Percentiles rank a stretch among this genome's conserved stretches.
These are phyloP conservation scores for Limonius californicus DNA, from an alignment of 1,140 invertebrate species.

Conservation along the genomic window DNA sequence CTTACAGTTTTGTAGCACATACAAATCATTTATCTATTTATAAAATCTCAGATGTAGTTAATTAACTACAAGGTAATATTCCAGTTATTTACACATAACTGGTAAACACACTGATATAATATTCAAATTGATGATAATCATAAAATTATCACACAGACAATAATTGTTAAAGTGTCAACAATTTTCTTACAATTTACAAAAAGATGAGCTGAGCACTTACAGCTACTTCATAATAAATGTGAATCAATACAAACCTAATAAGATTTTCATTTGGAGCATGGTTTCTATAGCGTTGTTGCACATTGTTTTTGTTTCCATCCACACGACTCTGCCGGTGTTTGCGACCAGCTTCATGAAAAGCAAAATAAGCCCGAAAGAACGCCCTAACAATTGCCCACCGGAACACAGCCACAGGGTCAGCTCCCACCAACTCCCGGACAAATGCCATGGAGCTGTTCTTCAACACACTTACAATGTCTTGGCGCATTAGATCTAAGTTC, in stretches of 20 bases:
- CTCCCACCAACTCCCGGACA: conserved; percentile 88
- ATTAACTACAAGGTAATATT: not conserved
- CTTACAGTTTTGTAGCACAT: too few species aligned
- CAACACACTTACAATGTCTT: conserved; percentile 88
- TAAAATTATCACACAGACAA: too few species aligned
- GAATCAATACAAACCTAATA: conserved; percentile 34
- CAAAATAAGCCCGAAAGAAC: conserved; percentile 87
- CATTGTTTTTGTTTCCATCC: conserved; percentile 54
- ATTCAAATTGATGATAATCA: too few species aligned
- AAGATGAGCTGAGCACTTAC: too few species aligned
- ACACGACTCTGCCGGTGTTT: conserved; percentile 63
- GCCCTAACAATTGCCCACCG: conserved; percentile 91
- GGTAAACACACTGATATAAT: not conserved
- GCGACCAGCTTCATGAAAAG: conserved; percentile 82
- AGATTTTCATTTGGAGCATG: conserved; percentile 66
- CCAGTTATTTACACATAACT: not conserved
- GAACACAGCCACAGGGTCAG: conserved; percentile 92
- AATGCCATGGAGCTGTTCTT: conserved; percentile 92
- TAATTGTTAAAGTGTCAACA: too few species aligned
- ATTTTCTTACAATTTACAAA: too few species aligned
- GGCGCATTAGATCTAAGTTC: conserved; percentile 91
- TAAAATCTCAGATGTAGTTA: not conserved
- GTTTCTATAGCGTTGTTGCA: conserved; percentile 52
- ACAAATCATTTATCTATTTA: too few species aligned
- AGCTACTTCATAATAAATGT: not conserved